A percentile compares a stretch with the other conserved stretches of the same genome.
These are phyloP conservation scores for Ecliptopera silaceata DNA, from an alignment of 2,888 invertebrate genomes.

Conservation along the genomic window DNA sequence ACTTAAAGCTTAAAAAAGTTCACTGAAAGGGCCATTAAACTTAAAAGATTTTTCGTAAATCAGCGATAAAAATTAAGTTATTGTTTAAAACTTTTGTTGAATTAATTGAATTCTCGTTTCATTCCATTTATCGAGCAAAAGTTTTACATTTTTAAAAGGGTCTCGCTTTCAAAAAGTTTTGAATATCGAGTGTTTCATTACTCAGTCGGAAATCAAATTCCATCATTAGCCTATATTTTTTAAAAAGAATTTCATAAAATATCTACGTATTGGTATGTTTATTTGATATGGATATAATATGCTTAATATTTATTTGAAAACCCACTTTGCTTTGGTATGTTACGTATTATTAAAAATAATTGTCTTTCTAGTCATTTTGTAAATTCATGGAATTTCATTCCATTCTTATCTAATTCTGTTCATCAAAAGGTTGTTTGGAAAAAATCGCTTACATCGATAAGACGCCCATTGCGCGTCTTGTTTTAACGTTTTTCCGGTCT, in stretches of 20 bases:
- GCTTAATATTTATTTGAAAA: no score
- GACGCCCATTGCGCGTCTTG: no score
- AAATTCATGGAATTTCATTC: no score
- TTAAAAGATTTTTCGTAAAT: conserved; percentile 24
- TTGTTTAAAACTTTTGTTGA: conserved; percentile 31
- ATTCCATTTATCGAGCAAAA: conserved; percentile 33
- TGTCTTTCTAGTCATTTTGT: no score
- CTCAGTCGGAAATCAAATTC: conserved; percentile 8
- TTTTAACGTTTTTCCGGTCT: no score
- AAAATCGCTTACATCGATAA: no score
- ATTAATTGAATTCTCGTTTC: conserved; percentile 37
- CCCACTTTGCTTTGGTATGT: no score
- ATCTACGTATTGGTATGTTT: no score
- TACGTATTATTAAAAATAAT: no score
- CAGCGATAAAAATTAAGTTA: conserved; percentile 24
- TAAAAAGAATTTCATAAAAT: neutral
- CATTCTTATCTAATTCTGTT: no score
- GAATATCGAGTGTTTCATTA: conserved; percentile 12
- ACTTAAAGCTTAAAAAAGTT: conserved; percentile 15
- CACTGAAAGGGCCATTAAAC: conserved; percentile 20
- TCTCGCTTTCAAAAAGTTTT: conserved; percentile 18
- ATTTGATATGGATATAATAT: no score
- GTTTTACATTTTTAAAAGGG: conserved; percentile 24
- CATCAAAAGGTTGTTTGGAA: no score
- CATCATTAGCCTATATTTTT: conserved; percentile 4